These are phyloP conservation scores for Yponomeuta cagnagella DNA, from an alignment of 2,888 invertebrate genomes.

Conservation along the genomic window DNA sequence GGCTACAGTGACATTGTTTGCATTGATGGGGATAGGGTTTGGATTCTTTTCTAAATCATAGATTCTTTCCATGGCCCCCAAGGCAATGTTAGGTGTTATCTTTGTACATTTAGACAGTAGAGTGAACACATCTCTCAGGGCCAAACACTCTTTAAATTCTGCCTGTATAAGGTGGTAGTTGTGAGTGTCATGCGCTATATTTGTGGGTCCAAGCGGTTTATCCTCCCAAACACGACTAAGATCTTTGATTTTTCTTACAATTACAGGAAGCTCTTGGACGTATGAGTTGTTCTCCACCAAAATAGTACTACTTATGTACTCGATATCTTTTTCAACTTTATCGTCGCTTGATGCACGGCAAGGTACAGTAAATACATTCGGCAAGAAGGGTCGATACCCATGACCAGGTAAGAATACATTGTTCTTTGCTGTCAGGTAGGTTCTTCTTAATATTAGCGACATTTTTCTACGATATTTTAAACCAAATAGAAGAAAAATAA, in stretches of 20 bases:
- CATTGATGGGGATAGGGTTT: constrained; percentile 31
- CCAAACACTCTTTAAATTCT: constrained; percentile 61
- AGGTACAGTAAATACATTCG: constrained; percentile 4
- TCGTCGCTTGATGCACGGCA: constrained; percentile 5
- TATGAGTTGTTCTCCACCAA: constrained; percentile 80
- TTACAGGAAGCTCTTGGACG: constrained; percentile 80
- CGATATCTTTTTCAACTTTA: constrained; percentile 29
- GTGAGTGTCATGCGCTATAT: constrained; percentile 32
- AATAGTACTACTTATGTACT: constrained; percentile 66
- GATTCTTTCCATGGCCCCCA: constrained; percentile 68
- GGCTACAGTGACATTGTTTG: constrained; percentile 45
- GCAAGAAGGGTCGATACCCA: constrained; percentile 27
- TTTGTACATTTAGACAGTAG: constrained; percentile 66
- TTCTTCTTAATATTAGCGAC: constrained; percentile 50
- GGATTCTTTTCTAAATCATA: constrained; percentile 57
- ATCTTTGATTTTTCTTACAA: constrained; percentile 72
- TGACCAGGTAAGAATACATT: constrained; percentile 37
- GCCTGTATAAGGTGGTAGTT: constrained; percentile 60
- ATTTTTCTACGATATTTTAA: constrained; percentile 28
- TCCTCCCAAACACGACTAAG: constrained; percentile 40
- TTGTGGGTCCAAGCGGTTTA: constrained; percentile 24
- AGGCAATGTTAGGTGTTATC: constrained; percentile 67
- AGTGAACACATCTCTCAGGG: constrained; percentile 61
- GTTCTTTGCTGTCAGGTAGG: constrained; percentile 32
- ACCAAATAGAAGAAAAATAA: neutral